These are phyloP conservation scores for Hipposideros larvatus DNA, from an alignment of 2,797 vertebrate species.

Conservation along the genomic window DNA sequence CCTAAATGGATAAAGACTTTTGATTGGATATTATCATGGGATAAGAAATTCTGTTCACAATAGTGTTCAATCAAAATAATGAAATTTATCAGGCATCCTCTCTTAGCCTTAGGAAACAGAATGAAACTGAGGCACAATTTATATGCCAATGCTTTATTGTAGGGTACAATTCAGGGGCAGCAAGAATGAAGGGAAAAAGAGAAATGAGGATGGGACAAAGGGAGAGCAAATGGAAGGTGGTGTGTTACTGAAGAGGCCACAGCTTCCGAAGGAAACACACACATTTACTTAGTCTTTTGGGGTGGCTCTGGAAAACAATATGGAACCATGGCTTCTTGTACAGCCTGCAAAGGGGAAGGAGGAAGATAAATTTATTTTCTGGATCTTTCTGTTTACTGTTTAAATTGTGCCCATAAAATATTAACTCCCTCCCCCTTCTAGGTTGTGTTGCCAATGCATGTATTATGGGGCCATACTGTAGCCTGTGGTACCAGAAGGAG, in stretches of 20 bases:
- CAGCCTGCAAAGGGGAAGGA: neutral
- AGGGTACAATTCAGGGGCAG: neutral
- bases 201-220: neutral
- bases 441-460: neutral
- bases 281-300: neutral
- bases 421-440: neutral
- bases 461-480: neutral
- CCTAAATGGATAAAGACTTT: neutral
- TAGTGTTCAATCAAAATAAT: neutral
- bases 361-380: neutral
- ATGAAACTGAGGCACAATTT: constrained; percentile 12
- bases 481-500: neutral
- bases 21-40: neutral
- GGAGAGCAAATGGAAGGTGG: neutral
- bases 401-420: neutral
- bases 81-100: neutral
- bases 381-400: neutral
- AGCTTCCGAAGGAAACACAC: neutral
- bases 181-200: neutral
- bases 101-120: constrained; percentile 8
- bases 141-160: neutral
- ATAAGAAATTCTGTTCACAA: neutral
- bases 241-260: neutral
- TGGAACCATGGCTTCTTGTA: neutral
- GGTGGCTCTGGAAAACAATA: neutral